phyloP scores from a whole-genome alignment of 2,888 invertebrate species.

The Acronicta alni region DNA sequence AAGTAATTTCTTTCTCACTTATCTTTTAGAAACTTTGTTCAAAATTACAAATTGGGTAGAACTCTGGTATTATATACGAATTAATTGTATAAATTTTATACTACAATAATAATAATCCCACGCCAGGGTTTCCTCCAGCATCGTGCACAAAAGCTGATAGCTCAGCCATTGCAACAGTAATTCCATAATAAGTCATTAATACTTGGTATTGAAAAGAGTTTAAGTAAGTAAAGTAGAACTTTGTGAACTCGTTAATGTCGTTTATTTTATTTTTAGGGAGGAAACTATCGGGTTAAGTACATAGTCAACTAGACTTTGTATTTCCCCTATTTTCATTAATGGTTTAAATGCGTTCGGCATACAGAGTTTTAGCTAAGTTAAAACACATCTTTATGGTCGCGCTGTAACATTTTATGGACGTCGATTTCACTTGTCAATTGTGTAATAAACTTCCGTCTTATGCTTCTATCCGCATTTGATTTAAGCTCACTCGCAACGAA shows the following conservation, averaged over 20 bases:
- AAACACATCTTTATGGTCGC: slow-evolving; percentile 47
- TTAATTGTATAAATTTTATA: slow-evolving; percentile 12
- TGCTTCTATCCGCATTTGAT: slow-evolving; percentile 68
- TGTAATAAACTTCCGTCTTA: slow-evolving; percentile 70
- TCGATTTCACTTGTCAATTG: slow-evolving; percentile 76
- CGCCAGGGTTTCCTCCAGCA: too few species aligned
- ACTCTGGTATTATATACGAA: not conserved
- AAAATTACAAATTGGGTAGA: slow-evolving; percentile 15
- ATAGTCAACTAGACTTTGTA: slow-evolving; percentile 47
- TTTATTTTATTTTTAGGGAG: slow-evolving; percentile 14
- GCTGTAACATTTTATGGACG: slow-evolving; percentile 66
- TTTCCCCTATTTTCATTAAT: slow-evolving; percentile 22
- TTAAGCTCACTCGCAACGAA: slow-evolving; percentile 64
- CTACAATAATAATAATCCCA: too few species aligned
- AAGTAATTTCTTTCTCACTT: slow-evolving; percentile 16
- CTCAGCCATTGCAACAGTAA: too few species aligned
- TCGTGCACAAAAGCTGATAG: too few species aligned
- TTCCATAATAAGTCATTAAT: too few species aligned
- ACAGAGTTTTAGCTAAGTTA: slow-evolving; percentile 41
- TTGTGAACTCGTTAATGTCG: slow-evolving; percentile 18
- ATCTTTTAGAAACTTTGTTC: slow-evolving; percentile 11
- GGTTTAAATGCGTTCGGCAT: slow-evolving; percentile 23
- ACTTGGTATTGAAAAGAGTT: not conserved
- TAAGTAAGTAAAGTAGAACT: not conserved
- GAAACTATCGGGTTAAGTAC: slow-evolving; percentile 32